Evolutionary conservation across 2,113 vertebrate species (phyloP).

Genomic region (Salminus brasiliensis): DNA sequence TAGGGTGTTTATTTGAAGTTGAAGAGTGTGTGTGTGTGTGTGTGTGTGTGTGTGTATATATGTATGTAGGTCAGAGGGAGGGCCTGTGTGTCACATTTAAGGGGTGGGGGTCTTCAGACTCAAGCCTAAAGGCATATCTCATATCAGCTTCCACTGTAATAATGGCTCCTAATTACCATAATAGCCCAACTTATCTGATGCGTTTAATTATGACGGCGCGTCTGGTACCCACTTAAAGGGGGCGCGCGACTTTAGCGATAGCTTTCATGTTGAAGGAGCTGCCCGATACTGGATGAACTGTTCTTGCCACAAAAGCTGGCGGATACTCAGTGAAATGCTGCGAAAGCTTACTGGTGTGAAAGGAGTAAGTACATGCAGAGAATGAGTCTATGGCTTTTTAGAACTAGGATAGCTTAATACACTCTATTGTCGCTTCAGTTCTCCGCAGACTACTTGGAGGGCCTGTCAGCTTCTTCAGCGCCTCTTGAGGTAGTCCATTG

Average conservation of each 20-base stretch:
- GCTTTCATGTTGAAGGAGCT: conserved; percentile 4
- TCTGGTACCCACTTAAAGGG: conserved; percentile 52
- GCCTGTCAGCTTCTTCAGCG: too few relatives aligned
- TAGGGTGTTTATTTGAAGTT: conserved; percentile 43
- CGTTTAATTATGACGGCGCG: conserved; percentile 59
- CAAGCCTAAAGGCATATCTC: conserved; percentile 52
- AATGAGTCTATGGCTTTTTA: not conserved
- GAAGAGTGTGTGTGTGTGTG: conserved; percentile 43
- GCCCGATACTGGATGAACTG: not conserved
- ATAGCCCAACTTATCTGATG: conserved; percentile 61
- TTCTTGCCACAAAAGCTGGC: not conserved
- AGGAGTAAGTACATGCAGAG: too few relatives aligned
- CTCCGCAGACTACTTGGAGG: too few relatives aligned
- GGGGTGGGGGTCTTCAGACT: conserved; percentile 23
- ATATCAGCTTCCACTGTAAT: conserved; percentile 54
- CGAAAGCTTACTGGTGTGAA: not conserved
- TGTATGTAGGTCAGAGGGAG: conserved; percentile 51
- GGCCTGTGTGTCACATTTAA: conserved; percentile 41
- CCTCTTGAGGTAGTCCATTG: too few relatives aligned
- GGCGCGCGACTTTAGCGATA: conserved; percentile 27
- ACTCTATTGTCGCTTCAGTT: too few relatives aligned
- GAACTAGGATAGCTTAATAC: not conserved
- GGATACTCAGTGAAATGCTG: not conserved
- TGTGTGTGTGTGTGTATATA: conserved; percentile 40
- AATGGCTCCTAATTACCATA: conserved; percentile 62